A percentile compares a stretch with the other conserved stretches of the same genome.
Conservation (phyloP, 2,888 invertebrate species). For the Pollenia labialis region DNA sequence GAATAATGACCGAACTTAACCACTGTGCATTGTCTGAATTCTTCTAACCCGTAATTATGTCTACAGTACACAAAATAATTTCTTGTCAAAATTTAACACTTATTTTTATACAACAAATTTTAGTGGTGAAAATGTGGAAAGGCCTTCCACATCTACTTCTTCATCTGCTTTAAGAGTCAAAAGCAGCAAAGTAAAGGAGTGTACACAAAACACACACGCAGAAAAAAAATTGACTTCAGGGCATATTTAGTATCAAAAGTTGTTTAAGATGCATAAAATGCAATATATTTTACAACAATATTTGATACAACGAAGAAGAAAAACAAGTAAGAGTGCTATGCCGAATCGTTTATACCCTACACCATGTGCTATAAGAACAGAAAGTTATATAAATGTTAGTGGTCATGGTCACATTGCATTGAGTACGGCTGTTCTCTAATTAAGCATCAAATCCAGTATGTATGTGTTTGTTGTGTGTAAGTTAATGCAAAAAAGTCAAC, state of each 20-base stretch:
- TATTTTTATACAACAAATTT: conserved; percentile 33
- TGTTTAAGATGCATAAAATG: conserved; percentile 66
- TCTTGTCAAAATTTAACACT: conserved; percentile 34
- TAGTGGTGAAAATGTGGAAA: conserved; percentile 34
- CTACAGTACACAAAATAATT: conserved; percentile 34
- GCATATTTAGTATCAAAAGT: conserved; percentile 66
- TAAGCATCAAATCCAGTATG: no score
- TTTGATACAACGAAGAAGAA: background rate
- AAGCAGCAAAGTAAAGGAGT: conserved; percentile 28
- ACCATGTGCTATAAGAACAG: no score
- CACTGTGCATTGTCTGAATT: conserved; percentile 14
- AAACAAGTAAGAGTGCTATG: no score
- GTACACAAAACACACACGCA: conserved; percentile 9
- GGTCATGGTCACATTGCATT: background rate
- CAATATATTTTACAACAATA: conserved; percentile 27
- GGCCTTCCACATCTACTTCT: background rate
- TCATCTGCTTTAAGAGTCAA: conserved; percentile 5
- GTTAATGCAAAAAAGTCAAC: no score
- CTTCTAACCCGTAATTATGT: conserved; percentile 63
- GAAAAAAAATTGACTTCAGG: conserved; percentile 2
- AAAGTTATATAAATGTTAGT: no score
- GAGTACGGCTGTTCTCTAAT: background rate
- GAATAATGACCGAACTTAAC: no score
- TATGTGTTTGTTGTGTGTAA: no score
- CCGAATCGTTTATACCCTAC: no score